These are phyloP conservation scores for Xestobium rufovillosum DNA, from an alignment of 2,888 invertebrate species.

Conservation along the genomic window DNA sequence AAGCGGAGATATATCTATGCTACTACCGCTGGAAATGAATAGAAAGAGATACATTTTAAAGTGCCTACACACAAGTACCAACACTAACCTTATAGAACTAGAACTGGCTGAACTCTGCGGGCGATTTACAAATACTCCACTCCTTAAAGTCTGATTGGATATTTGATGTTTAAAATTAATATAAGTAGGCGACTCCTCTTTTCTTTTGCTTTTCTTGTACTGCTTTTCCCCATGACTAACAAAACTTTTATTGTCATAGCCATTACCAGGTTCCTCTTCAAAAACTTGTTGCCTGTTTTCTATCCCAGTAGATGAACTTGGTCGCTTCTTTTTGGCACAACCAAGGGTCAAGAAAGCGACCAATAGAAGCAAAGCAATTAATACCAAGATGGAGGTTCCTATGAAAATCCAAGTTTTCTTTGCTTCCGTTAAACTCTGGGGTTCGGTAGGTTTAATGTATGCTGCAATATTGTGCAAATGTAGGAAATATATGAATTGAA, in stretches of 20 bases:
- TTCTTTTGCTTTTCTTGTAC: constrained; percentile 44
- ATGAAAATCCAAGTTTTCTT: constrained; percentile 58
- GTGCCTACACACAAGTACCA: neutral
- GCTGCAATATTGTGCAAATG: constrained; percentile 45
- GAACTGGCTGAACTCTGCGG: constrained; percentile 33
- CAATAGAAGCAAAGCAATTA: constrained; percentile 52
- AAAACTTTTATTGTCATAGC: constrained; percentile 36
- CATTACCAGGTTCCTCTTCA: constrained; percentile 34
- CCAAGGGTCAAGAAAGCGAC: constrained; percentile 47
- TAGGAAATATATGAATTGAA: too few species aligned
- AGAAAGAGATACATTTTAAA: constrained; percentile 10
- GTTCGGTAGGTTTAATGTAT: constrained; percentile 58
- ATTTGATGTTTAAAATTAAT: constrained; percentile 36
- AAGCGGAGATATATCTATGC: constrained; percentile 39
- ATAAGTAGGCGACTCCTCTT: constrained; percentile 36
- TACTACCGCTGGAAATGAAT: constrained; percentile 29
- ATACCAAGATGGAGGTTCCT: constrained; percentile 53
- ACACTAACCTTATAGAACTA: constrained; percentile 28
- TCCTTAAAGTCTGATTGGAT: constrained; percentile 29
- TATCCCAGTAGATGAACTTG: constrained; percentile 26
- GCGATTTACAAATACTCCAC: constrained; percentile 26
- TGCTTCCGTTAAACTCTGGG: constrained; percentile 49
- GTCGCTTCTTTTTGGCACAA: constrained; percentile 46
- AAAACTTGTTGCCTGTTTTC: constrained; percentile 37
- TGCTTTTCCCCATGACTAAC: constrained; percentile 42